A percentile compares a stretch with the other conserved stretches of the same genome.
Conservation (phyloP, 2,113 vertebrate species). For the Paedocypris sp. region DNA sequence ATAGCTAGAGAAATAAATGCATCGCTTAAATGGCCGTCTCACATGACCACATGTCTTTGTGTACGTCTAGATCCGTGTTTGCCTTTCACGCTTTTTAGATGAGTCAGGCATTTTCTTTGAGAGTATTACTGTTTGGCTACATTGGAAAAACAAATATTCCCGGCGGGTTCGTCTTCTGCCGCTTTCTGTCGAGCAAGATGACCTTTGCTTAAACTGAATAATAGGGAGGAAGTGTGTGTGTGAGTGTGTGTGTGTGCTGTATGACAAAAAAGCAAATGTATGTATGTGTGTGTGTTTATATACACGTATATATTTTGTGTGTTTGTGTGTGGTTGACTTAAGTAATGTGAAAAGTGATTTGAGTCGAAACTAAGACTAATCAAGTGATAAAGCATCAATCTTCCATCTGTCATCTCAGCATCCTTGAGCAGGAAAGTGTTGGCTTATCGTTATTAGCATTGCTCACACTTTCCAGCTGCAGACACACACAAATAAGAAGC, state of each 20-base stretch:
- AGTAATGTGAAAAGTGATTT: no score
- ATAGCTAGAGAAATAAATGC: not conserved
- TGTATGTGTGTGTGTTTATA: no score
- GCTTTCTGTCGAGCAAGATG: not conserved
- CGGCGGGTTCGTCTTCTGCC: not conserved
- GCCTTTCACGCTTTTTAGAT: not conserved
- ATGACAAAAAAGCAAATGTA: no score
- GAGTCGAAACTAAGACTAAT: no score
- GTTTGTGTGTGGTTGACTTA: no score
- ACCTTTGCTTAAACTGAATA: not conserved
- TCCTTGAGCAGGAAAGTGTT: no score
- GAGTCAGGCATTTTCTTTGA: not conserved
- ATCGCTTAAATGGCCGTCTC: not conserved
- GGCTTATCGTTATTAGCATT: no score
- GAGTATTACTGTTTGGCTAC: not conserved
- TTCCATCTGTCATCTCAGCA: no score
- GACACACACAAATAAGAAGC: no score
- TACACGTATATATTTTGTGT: no score
- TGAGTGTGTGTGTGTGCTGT: not conserved
- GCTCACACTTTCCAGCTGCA: no score
- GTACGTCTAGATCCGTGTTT: not conserved
- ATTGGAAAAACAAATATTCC: not conserved
- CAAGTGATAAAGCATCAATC: no score
- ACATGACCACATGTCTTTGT: not conserved
- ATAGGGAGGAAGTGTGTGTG: not conserved